These are phyloP conservation scores for Labroides dimidiatus DNA, from an alignment of 2,797 vertebrate species.

Conservation along the genomic window DNA sequence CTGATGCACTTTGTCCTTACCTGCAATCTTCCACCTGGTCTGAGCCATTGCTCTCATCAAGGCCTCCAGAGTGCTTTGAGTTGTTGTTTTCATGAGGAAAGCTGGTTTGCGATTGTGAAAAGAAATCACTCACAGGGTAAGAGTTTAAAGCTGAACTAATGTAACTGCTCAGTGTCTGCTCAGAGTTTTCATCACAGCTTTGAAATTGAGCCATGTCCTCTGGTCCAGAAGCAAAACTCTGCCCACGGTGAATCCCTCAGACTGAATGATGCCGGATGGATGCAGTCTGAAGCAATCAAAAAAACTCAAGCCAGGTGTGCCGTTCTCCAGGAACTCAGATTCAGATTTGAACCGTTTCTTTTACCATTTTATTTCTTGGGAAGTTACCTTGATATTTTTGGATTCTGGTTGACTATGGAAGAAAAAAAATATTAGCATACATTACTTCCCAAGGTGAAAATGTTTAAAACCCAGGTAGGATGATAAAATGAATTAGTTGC, in stretches of 20 bases:
- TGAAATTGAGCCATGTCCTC: conserved; percentile 40
- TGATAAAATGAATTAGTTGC: no score
- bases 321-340: neutral
- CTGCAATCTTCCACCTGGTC: conserved; percentile 27
- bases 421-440: no score
- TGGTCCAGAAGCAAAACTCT: neutral
- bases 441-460: no score
- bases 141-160: neutral
- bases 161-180: neutral
- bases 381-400: no score
- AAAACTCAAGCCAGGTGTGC: conserved; percentile 66
- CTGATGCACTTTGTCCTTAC: conserved; percentile 33
- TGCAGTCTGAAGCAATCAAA: conserved; percentile 56
- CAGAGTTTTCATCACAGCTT: conserved; percentile 3
- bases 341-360: no score
- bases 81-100: neutral
- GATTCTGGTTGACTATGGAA: no score
- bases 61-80: neutral
- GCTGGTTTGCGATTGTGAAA: conserved; percentile 4
- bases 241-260: neutral
- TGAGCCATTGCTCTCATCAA: neutral
- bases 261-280: neutral
- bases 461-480: no score
- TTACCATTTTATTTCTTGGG: neutral
- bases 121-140: neutral